Conservation (phyloP, 2,797 vertebrate species). For the Oreonectes daqikongensis region DNA sequence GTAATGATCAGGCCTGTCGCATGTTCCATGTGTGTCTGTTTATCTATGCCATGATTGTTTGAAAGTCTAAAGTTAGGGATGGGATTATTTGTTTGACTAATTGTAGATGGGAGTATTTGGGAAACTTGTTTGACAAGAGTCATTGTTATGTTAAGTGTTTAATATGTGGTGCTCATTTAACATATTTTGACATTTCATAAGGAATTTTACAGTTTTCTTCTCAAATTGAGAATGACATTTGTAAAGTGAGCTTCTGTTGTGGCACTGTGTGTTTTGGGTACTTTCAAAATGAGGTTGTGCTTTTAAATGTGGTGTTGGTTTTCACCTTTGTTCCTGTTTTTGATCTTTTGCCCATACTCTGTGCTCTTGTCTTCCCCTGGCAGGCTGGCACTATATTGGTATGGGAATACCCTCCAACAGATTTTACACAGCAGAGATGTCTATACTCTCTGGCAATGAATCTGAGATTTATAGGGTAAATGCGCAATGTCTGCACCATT, state of each 20-base stretch:
- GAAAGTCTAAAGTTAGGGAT: not conserved
- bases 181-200: too few species aligned
- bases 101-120: not conserved
- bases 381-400: too few species aligned
- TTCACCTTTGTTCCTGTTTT: constrained; percentile 2
- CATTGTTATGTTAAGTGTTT: not conserved
- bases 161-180: not conserved
- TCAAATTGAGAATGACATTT: not conserved
- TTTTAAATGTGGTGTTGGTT: too few species aligned
- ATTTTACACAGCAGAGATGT: constrained; percentile 21
- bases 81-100: not conserved
- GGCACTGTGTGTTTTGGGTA: not conserved
- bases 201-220: not conserved
- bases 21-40: not conserved
- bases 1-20: too few species aligned
- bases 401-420: constrained; percentile 41
- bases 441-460: constrained; percentile 8
- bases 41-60: not conserved
- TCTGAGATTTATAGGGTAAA: constrained; percentile 9
- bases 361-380: constrained; percentile 25
- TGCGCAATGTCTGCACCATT: too few species aligned
- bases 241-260: not conserved
- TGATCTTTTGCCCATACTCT: not conserved
- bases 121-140: not conserved
- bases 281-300: not conserved